These are phyloP conservation scores for Shinisaurus crocodilurus DNA, from an alignment of 2,113 vertebrate species.

Conservation along the genomic window DNA sequence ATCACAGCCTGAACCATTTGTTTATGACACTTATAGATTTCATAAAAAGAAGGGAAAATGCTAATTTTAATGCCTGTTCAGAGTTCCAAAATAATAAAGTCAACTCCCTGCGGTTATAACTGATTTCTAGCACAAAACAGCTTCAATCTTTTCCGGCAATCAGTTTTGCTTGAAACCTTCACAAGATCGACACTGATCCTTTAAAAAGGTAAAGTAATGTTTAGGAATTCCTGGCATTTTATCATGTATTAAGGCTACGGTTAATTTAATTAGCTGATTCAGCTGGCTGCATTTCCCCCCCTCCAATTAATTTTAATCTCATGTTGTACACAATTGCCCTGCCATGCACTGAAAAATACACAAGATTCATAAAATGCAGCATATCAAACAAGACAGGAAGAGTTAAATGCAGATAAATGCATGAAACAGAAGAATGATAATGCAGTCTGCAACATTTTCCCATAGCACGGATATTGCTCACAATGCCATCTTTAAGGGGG, in stretches of 20 bases:
- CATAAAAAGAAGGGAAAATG: constrained; percentile 14
- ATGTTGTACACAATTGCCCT: background rate
- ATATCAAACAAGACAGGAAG: background rate
- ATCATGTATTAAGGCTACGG: background rate
- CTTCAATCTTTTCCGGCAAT: constrained; percentile 21
- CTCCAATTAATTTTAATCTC: constrained; percentile 9
- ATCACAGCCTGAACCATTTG: constrained; percentile 57
- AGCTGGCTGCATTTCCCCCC: background rate
- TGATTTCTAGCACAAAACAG: constrained; percentile 49
- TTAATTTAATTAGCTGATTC: constrained; percentile 18
- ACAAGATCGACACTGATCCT: constrained; percentile 15
- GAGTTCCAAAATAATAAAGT: constrained; percentile 37
- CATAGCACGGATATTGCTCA: background rate
- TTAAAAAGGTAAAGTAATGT: constrained; percentile 42
- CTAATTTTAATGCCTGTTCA: constrained; percentile 41
- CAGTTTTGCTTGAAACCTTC: constrained; percentile 33
- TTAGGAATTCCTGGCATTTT: constrained; percentile 21
- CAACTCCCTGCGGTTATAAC: constrained; percentile 4
- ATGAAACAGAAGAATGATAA: constrained; percentile 10
- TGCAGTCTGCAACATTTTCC: background rate
- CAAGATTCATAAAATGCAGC: background rate
- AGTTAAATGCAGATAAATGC: constrained; percentile 22
- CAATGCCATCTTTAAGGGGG: constrained; percentile 1
- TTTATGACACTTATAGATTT: constrained; percentile 37
- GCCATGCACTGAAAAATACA: background rate